Base-by-base conservation (phyloP, 2,797 vertebrate genomes). In the Mus spretus region DNA sequence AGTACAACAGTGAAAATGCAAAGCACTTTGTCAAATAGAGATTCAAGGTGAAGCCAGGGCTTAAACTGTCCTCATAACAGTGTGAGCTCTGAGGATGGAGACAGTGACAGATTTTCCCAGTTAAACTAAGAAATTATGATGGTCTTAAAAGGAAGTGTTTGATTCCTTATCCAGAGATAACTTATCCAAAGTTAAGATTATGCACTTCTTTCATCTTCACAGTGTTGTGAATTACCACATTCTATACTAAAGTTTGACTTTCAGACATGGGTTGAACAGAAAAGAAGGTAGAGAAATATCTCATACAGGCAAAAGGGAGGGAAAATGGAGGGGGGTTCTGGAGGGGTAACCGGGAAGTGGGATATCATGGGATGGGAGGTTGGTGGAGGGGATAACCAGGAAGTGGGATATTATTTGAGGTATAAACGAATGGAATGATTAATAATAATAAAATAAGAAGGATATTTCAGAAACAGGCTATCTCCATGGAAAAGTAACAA, bases 161-260 rank as follows among this genome's bases (percentile, higher is more conserved):
- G 26, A 72, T 57, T 85, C 92, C 63, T 61, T 83, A 79, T 91
- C 59, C 14, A 72, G n/a, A 72, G n/a, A 37, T 37, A 37, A 37
- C 3, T 61, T 90, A 84, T 80, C 26, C 3, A 34, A 81, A 53
- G 40, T 72, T 53, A n/a, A 67, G 22, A 89, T 40, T 78, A 19
- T 24, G 79, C 28, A 22, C 93, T 67, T 26, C 8, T 74, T 82
- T 82, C 7, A 67, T 50, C 13, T 81, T 13, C 84, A n/a, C 12
- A 91, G 19, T 78, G 1, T 81, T 72, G 13, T 85, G 44, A 86
- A 63, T 72, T 31, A 7, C 22, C 57, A 47, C 7, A 44, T 50
- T 34, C 14, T 37, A 10, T 89, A 22, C 19, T 89, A 24, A 92
- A 57, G 10, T 82, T 63, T 86, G 59, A 92, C 72, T 95, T 91